Evolutionary conservation across 2,797 vertebrate species (phyloP), one percentile per base, ranked within the genome.

Genomic region (Antrozous pallidus): DNA sequence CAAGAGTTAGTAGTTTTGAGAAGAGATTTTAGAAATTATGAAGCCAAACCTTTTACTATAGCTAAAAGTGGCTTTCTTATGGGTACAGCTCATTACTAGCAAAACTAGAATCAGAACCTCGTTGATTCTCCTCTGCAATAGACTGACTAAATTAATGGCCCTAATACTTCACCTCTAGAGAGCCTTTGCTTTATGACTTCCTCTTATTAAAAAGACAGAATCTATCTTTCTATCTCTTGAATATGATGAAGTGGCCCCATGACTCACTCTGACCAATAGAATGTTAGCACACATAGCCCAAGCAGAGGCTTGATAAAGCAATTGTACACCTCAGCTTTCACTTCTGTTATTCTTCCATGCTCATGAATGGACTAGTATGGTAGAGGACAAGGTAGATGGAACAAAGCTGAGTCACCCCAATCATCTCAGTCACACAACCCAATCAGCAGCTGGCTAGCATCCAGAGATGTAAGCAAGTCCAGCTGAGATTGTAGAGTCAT

Each of bases 11-110:
- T 79, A 47, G 28, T 75, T 74, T 61, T 90, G 10, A n/a, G 95
- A 93, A 94, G 77, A 17, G 26, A 77, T 47, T 79, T 94, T 73
- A 94, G 75, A 51, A 95, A 93, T 95, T 90, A 87, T 58, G 69
- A 12, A 91, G 63, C 56, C 71, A 88, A 94, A 42, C 61, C 16
- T 47, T 80, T 95, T 94, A 47, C 54, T 84, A 4, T 77, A 61
- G 17, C 26, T 70, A 47, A 69, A 45, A 74, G 78, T n/a, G 61
- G 45, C 14, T 88, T 96, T 95, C 70, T 89, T 40, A 78, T 78
- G 54, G 58, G 54, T 38, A 63, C 20, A 33, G 16, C 28, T 67
- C 38, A 31, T 18, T 85, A 56, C 40, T 42, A 69, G 49, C 31
- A 82, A 90, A 67, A 69, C 42, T 38, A 82, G 65, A 12, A 56